Conservation (phyloP, 2,888 invertebrate genomes). For the Troides helena region DNA sequence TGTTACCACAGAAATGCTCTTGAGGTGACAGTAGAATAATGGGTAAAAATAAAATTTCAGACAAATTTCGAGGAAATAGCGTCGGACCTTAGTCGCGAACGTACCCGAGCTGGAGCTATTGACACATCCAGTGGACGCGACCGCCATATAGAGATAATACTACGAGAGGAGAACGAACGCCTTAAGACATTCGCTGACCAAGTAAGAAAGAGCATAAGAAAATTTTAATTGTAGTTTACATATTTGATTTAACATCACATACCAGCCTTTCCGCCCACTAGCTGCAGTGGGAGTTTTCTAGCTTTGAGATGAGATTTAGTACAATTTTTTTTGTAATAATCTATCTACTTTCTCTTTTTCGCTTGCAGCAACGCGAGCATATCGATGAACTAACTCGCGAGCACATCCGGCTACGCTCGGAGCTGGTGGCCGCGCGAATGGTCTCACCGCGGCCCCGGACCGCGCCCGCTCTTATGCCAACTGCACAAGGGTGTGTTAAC, state of each 20-base stretch:
- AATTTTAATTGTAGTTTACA: neutral
- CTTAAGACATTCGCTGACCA: conserved; percentile 55
- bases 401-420: conserved; percentile 42
- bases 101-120: conserved; percentile 35
- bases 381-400: conserved; percentile 48
- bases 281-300: too few relatives aligned
- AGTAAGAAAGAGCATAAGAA: conserved; percentile 42
- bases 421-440: conserved; percentile 35
- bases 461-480: conserved; percentile 40
- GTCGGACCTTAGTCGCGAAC: conserved; percentile 29
- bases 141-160: conserved; percentile 34
- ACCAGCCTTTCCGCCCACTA: neutral
- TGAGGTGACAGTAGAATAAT: too few relatives aligned
- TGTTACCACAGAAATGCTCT: too few relatives aligned
- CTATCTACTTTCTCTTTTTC: too few relatives aligned
- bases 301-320: too few relatives aligned
- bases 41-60: neutral
- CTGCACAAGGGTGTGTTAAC: conserved; percentile 21
- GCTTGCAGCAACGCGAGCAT: conserved; percentile 51
- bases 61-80: conserved; percentile 37
- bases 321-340: too few relatives aligned
- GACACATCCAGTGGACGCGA: conserved; percentile 17
- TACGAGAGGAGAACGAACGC: conserved; percentile 56
- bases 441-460: conserved; percentile 38
- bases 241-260: neutral